Evolutionary conservation across 2,113 vertebrate genomes (phyloP).

Genomic region (Protomyctophum bolini): DNA sequence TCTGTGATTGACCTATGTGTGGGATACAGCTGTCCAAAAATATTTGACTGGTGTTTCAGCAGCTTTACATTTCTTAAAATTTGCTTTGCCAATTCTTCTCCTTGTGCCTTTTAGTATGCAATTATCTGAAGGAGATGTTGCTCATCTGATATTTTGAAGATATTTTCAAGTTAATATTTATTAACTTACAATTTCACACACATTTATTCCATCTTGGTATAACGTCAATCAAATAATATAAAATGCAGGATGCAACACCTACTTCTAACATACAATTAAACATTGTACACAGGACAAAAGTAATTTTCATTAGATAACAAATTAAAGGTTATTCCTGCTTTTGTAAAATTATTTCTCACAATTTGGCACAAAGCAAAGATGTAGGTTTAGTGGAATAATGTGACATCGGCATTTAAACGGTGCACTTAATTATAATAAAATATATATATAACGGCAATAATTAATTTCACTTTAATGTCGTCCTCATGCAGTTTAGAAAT

Average conservation of each 20-base stretch:
- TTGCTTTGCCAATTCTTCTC: not conserved
- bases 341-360: not conserved
- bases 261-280: too few relatives aligned
- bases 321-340: too few relatives aligned
- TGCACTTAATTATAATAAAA: not conserved
- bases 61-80: constrained; percentile 9
- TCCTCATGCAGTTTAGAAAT: not conserved
- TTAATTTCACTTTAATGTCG: not conserved
- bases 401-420: constrained; percentile 7
- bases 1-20: not conserved
- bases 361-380: not conserved
- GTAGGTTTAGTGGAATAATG: not conserved
- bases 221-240: too few relatives aligned
- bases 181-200: not conserved
- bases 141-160: not conserved
- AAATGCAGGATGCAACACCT: too few relatives aligned
- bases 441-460: not conserved
- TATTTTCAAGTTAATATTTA: constrained; percentile 5
- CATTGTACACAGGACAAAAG: too few relatives aligned
- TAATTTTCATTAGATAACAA: too few relatives aligned
- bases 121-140: not conserved
- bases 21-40: not conserved
- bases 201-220: too few relatives aligned
- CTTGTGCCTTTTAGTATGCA: not conserved
- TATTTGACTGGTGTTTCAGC: not conserved